Evolutionary conservation across 2,113 vertebrate species (phyloP).

Genomic region (Daubentonia madagascariensis): DNA sequence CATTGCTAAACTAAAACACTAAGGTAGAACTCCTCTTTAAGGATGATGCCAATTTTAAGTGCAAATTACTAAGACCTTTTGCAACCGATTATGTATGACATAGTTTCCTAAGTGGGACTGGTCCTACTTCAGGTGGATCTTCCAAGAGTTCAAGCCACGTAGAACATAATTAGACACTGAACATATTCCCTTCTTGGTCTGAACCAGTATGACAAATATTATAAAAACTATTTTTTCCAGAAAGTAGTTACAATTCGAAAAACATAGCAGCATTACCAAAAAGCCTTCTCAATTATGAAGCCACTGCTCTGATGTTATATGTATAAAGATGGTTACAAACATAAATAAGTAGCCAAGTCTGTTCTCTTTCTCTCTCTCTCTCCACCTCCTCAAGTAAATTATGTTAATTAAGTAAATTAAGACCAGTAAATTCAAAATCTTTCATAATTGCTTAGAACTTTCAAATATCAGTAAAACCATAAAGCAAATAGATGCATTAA

Average conservation of each 20-base stretch:
- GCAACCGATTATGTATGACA: neutral
- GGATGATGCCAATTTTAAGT: conserved; percentile 25
- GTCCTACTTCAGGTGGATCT: neutral
- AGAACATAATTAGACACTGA: neutral
- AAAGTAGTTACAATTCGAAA: neutral
- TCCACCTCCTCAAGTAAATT: neutral
- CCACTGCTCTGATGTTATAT: neutral
- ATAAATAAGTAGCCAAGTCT: neutral
- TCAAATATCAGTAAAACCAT: conserved; percentile 7
- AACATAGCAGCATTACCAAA: neutral
- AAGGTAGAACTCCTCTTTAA: neutral
- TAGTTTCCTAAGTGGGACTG: neutral
- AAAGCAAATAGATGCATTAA: neutral
- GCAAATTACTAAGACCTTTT: conserved; percentile 42
- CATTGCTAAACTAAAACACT: neutral
- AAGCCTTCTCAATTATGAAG: neutral
- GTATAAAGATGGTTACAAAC: neutral
- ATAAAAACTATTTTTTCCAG: neutral
- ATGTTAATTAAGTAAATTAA: neutral
- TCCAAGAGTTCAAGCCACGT: conserved; percentile 25
- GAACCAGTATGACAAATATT: neutral
- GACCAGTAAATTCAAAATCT: neutral
- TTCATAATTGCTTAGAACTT: neutral
- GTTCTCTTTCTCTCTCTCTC: too few species aligned
- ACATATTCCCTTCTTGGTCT: neutral